Evolutionary conservation across 2,113 vertebrate genomes (phyloP), one percentile per base, ranked within the genome.

Genomic region (Gymnocephalus cernua): DNA sequence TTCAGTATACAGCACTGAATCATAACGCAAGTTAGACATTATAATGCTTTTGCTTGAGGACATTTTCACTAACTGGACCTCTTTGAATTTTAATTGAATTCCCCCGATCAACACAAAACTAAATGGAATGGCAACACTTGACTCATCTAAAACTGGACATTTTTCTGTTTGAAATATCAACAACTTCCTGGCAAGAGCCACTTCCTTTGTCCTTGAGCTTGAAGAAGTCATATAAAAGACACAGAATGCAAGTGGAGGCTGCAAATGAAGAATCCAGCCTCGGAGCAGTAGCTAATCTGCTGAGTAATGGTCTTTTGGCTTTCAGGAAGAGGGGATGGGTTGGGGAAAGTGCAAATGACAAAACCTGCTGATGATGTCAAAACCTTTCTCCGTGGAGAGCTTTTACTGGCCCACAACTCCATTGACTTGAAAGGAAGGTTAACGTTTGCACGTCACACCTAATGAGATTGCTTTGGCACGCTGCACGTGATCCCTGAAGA

Each of bases 401-500:
- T 32, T 50, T 77, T 64, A 50, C 62, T 89, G 86, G 84, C 74
- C 86, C 83, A 74, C n/a, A 88, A 78, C 74, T 47, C n/a, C 54
- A 76, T 47, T 29, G 21, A 82, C 67, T 83, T 76, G 70, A 86
- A 82, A 80, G 73, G 12, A 11, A 77, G 89, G 74, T 85, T 68
- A 58, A 81, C 50, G 74, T 90, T 89, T 87, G 85, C 65, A 67
- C 16, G 41, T 80, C 66, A 78, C 72, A 76, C 75, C 83, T 68
- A 73, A 56, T 58, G 62, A 53, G 77, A 74, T 76, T 83, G 69
- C 53, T 65, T 68, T 15, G 18, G 64, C 65, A 29, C 6, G 44
- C 77, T 57, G 59, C 64, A 77, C 2, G 21, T 63, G 44, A 83
- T 70, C 64, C 54, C 62, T 72, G 68, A 54, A 77, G 62, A 67